Percentiles rank a stretch among this genome's conserved stretches.
Evolutionary conservation across 2,888 invertebrate species (phyloP).

Genomic region (Penaeus monodon): DNA sequence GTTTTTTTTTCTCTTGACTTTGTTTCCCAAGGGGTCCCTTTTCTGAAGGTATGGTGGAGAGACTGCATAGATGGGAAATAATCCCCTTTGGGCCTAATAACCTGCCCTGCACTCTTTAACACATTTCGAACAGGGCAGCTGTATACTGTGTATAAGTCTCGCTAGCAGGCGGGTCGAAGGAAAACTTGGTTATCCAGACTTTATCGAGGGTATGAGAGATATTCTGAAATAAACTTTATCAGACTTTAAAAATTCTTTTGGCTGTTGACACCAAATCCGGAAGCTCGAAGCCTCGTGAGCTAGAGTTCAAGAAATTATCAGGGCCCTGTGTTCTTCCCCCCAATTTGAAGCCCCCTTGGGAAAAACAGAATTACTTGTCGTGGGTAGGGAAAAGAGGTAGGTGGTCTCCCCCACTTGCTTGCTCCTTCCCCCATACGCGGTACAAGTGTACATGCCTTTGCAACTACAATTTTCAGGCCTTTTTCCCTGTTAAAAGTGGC

Average conservation of each 20-base stretch:
- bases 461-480: constrained; percentile 51
- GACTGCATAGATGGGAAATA: constrained; percentile 33
- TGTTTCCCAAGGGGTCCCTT: constrained; percentile 25
- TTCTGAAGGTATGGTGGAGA: constrained; percentile 39
- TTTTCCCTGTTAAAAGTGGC: constrained; percentile 58
- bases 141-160: constrained; percentile 35
- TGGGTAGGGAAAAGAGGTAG: constrained; percentile 44
- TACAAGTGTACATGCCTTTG: constrained; percentile 50
- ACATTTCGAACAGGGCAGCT: constrained; percentile 11
- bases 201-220: constrained; percentile 42
- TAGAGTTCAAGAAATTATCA: constrained; percentile 53
- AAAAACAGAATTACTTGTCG: constrained; percentile 51
- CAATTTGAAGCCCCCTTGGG: constrained; percentile 54
- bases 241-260: constrained; percentile 32
- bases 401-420: constrained; percentile 36
- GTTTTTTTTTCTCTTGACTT: background rate
- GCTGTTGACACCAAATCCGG: constrained; percentile 36
- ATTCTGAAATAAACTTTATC: constrained; percentile 45
- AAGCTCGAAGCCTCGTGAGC: constrained; percentile 56
- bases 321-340: constrained; percentile 50
- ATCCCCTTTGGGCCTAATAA: constrained; percentile 13
- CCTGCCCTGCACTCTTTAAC: constrained; percentile 18
- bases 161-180: constrained; percentile 49
- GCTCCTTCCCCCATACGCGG: constrained; percentile 39
- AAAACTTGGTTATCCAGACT: constrained; percentile 27